phyloP scores from a whole-genome alignment of 2,888 invertebrate genomes.

The Rotaria socialis region DNA sequence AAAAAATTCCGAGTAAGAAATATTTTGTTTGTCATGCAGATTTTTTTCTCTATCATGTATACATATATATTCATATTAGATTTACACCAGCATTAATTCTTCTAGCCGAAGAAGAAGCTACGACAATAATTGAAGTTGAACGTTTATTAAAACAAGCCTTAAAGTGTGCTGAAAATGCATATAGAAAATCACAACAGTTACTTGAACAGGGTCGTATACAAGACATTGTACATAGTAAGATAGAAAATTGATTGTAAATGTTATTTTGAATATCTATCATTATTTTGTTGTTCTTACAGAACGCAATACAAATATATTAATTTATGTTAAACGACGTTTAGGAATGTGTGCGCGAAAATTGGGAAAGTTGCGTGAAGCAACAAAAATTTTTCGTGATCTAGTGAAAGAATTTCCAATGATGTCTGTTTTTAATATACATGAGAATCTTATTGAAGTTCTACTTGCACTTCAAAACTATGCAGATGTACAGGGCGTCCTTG shows the following conservation, averaged over 20 bases:
- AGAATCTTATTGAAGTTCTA: slow-evolving; percentile 88
- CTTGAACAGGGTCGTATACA: slow-evolving; percentile 71
- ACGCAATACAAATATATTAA: slow-evolving; percentile 83
- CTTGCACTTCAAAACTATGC: slow-evolving; percentile 92
- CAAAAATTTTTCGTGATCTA: slow-evolving; percentile 90
- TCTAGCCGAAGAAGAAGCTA: slow-evolving; percentile 90
- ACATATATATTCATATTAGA: slow-evolving; percentile 52
- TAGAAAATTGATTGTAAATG: too few relatives aligned
- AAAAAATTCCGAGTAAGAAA: slow-evolving; percentile 70
- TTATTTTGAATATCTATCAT: too few relatives aligned
- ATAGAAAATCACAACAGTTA: slow-evolving; percentile 72
- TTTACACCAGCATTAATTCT: slow-evolving; percentile 90
- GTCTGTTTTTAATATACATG: slow-evolving; percentile 85
- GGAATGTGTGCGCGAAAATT: slow-evolving; percentile 96
- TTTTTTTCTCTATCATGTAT: background rate
- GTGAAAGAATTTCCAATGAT: slow-evolving; percentile 94
- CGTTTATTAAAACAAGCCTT: slow-evolving; percentile 76
- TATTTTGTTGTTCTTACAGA: slow-evolving; percentile 60
- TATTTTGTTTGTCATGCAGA: too few relatives aligned
- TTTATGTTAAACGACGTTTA: slow-evolving; percentile 83
- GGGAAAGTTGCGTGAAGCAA: slow-evolving; percentile 86
- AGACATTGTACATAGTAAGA: slow-evolving; percentile 70
- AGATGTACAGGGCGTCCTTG: slow-evolving; percentile 85
- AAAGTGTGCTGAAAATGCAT: slow-evolving; percentile 76
- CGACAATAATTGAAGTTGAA: slow-evolving; percentile 78